Evolutionary conservation across 2,797 vertebrate species (phyloP).

Genomic region (Anguilla megastoma): DNA sequence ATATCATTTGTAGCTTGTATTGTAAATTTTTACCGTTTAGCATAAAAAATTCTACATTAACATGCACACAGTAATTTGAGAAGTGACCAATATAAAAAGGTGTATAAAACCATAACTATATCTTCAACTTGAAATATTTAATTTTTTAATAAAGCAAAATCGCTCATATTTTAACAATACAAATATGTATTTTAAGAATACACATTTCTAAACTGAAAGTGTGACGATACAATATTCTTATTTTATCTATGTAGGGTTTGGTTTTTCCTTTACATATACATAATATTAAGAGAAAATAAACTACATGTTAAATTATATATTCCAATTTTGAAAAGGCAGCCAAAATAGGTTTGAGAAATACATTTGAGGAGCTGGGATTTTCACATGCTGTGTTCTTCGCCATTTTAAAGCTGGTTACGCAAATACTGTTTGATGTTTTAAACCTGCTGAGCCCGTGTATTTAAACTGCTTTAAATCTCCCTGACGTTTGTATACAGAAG

Average conservation of each 20-base stretch:
- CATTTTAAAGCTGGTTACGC: not conserved
- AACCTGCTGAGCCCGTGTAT: not conserved
- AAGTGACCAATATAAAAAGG: not conserved
- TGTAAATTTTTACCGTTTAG: not conserved
- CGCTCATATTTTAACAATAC: not conserved
- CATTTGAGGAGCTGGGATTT: not conserved
- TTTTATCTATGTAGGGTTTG: not conserved
- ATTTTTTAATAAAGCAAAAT: not conserved
- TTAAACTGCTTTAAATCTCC: not conserved
- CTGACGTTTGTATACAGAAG: not conserved
- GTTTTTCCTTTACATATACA: not conserved
- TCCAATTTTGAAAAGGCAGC: not conserved
- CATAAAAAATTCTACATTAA: not conserved
- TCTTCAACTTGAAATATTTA: not conserved
- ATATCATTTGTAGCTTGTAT: not conserved
- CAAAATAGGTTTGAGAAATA: not conserved
- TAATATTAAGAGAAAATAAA: not conserved
- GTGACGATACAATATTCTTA: not conserved
- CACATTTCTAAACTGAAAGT: slow-evolving; percentile 11
- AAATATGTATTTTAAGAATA: slow-evolving; percentile 18
- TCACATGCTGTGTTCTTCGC: not conserved
- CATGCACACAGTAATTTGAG: slow-evolving; percentile 4
- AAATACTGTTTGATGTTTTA: not conserved
- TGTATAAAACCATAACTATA: not conserved
- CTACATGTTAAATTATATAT: not conserved